Evolutionary conservation across 1,140 invertebrate genomes (phyloP).

Genomic region (Diplogasteroides magnus): DNA sequence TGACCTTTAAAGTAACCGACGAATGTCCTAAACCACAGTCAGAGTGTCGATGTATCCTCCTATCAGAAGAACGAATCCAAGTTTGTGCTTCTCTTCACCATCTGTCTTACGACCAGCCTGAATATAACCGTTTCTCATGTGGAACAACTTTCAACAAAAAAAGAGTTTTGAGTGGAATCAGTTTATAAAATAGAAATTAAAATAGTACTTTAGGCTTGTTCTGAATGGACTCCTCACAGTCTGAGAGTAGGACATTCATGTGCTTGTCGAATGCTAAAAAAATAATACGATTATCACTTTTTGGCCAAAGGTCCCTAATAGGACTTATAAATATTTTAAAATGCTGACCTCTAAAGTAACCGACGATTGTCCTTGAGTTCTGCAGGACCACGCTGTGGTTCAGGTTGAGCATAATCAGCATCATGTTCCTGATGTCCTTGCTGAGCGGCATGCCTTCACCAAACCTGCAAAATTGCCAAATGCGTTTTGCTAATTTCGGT

Average conservation of each 20-base stretch:
- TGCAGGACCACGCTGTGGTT: slow-evolving; percentile 96
- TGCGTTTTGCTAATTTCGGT: too few species aligned
- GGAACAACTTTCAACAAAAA: too few species aligned
- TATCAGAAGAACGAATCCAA: slow-evolving; percentile 88
- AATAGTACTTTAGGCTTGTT: slow-evolving; percentile 82
- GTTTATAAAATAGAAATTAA: too few species aligned
- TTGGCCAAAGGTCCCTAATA: too few species aligned
- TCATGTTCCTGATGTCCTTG: slow-evolving; percentile 85
- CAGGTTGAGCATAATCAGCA: too few species aligned
- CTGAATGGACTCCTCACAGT: slow-evolving; percentile 89
- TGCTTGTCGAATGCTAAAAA: slow-evolving; percentile 81
- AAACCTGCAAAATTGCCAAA: too few species aligned
- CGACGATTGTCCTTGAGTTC: slow-evolving; percentile 93
- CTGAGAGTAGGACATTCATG: slow-evolving; percentile 91
- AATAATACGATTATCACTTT: slow-evolving; percentile 15
- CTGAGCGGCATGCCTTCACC: slow-evolving; percentile 50
- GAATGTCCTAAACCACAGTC: slow-evolving; percentile 93
- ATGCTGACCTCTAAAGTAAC: slow-evolving; percentile 74
- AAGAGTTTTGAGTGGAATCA: too few species aligned
- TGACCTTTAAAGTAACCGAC: slow-evolving; percentile 85
- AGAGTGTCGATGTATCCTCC: slow-evolving; percentile 96
- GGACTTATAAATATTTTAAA: too few species aligned
- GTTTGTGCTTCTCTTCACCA: slow-evolving; percentile 87
- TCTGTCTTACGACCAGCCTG: slow-evolving; percentile 61
- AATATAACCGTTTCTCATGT: too few species aligned